A percentile compares a stretch with the other conserved stretches of the same genome.
Evolutionary conservation across 1,140 invertebrate species (phyloP).

Genomic region (Drosophila eugracilis): DNA sequence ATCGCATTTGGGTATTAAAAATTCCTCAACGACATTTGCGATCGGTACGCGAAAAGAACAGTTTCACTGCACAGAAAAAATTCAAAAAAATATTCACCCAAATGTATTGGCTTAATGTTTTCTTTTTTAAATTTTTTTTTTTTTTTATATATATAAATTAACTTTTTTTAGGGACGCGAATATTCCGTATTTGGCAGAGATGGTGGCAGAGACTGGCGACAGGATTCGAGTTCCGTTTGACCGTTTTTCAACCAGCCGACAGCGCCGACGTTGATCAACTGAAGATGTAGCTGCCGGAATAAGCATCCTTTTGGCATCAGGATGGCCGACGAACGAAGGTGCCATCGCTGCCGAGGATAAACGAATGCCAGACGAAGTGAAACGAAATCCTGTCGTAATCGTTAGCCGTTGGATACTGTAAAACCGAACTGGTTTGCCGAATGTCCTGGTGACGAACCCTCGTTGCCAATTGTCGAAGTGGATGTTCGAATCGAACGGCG

Average conservation of each 20-base stretch:
- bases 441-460: constrained; percentile 34
- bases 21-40: constrained; percentile 43
- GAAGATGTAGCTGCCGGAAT: constrained; percentile 43
- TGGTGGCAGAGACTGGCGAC: background rate
- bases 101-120: background rate
- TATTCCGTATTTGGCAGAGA: too few relatives aligned
- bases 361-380: constrained; percentile 1
- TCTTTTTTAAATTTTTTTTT: background rate
- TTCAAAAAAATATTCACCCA: constrained; percentile 24
- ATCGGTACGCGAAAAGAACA: constrained; percentile 31
- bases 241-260: constrained; percentile 61
- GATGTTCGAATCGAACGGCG: constrained; percentile 73
- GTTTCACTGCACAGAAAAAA: constrained; percentile 34
- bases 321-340: background rate
- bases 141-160: background rate
- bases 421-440: constrained; percentile 40
- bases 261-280: constrained; percentile 74
- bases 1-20: constrained; percentile 54
- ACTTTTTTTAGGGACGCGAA: constrained; percentile 6
- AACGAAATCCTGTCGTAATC: constrained; percentile 20
- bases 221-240: constrained; percentile 2
- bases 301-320: constrained; percentile 29
- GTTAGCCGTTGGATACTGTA: constrained; percentile 63
- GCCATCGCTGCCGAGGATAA: background rate
- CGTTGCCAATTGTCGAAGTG: constrained; percentile 82